Base-by-base conservation (phyloP, 2,888 invertebrate species). In the Diadromus collaris region DNA sequence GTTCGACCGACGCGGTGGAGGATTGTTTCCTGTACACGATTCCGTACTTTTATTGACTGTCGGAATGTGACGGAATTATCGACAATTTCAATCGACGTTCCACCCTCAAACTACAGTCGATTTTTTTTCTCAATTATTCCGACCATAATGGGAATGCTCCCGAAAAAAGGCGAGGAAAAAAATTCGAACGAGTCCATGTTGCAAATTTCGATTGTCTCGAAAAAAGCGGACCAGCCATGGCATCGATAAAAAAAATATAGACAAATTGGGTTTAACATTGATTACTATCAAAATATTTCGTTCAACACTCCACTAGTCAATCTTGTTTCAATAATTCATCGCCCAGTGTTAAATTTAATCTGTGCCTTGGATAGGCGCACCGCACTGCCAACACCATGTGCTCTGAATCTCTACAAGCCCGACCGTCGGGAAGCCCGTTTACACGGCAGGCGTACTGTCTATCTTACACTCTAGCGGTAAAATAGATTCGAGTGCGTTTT, bases 371-470 rank as follows among this genome's bases (percentile, higher is more conserved):
- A 24, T 24, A 32, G 16, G 38, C 19, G 10, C 29, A 32, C 29
- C 34, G 64, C 24, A 80, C 79, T 51, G 34, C 24, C 32, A 54
- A 58, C 73, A 76, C 78, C 78, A 78, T 78, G 80, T 81, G 46
- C 16, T 27, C 44, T 51, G 21, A 41, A 29, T 27, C 10, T 34
- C 21, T 24, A 34, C n/a, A 48, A 76, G 34, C 29, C 13, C 24
- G 10, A 76, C 6, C 21, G 34, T 29, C 32, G 13, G 1, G 34
- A 67, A 44, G 16, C 6, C 27, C 29, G 27, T 29, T 56, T n/a
- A 16, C 56, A 29, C n/a, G 16, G 27, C 27, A 2, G 29, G 10
- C 10, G n/a, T n/a, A n/a, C 9, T 3, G 27, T 29, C 16, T 54
- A 4, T 27, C 24, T 13, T 5, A n/a, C 13, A 2, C 56, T 29